Conservation (phyloP, 1,140 invertebrate species). For the Eupristina koningsbergeri region DNA sequence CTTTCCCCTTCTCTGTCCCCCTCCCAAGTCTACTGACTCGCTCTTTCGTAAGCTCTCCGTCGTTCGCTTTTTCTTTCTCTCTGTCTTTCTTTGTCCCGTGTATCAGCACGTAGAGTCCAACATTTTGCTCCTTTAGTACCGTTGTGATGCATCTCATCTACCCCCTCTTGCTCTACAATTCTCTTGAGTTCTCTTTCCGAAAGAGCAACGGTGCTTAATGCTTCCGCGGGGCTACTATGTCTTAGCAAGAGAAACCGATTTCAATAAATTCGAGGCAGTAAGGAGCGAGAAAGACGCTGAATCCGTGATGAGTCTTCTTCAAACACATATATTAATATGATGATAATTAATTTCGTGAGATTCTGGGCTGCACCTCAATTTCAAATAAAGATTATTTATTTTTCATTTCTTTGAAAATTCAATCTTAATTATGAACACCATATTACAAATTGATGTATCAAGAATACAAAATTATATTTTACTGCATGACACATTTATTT, state of each 20-base stretch:
- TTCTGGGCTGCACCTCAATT: not conserved
- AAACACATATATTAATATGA: slow-evolving; percentile 10
- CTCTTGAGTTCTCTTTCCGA: not conserved
- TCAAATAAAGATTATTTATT: not conserved
- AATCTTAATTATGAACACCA: not conserved
- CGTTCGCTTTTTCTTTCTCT: slow-evolving; percentile 34
- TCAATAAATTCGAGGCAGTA: slow-evolving; percentile 22
- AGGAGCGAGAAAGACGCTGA: not conserved
- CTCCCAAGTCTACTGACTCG: not conserved
- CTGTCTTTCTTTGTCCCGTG: not conserved
- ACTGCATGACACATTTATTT: not conserved
- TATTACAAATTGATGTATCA: not conserved
- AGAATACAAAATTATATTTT: not conserved
- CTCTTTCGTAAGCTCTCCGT: slow-evolving; percentile 5
- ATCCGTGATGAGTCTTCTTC: not conserved
- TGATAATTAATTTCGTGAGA: slow-evolving; percentile 32
- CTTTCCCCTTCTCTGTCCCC: slow-evolving; percentile 19
- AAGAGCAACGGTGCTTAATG: not conserved
- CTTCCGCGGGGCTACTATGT: not conserved
- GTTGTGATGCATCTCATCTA: not conserved
- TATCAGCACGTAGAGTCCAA: not conserved
- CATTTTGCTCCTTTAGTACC: not conserved
- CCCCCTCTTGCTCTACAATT: not conserved
- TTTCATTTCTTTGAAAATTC: not conserved
- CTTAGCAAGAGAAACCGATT: not conserved